phyloP scores from a whole-genome alignment of 2,113 vertebrate species.

The Sylvietta virens region DNA sequence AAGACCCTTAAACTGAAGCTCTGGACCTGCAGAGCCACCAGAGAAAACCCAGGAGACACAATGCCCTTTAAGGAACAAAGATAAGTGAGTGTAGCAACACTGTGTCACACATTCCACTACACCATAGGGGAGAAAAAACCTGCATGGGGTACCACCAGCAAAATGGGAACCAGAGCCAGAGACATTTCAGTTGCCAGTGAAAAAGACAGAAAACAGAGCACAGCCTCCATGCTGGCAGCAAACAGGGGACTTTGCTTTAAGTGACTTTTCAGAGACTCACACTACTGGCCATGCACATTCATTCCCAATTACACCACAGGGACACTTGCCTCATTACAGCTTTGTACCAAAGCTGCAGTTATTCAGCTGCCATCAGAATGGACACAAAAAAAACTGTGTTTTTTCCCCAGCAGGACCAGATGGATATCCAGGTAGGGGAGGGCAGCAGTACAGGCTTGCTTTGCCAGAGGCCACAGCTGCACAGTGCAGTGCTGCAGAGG shows the following conservation, averaged over 20 bases:
- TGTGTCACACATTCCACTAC: neutral
- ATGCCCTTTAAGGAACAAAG: neutral
- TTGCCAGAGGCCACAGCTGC: conserved; percentile 20
- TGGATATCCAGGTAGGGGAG: conserved; percentile 26
- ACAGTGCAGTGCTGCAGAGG: neutral
- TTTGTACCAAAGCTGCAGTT: conserved; percentile 34
- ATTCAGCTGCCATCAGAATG: neutral
- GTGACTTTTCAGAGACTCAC: conserved; percentile 20
- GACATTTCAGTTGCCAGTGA: neutral
- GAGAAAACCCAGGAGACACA: neutral
- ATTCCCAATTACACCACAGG: conserved; percentile 37
- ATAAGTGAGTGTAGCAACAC: neutral
- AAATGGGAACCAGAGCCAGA: neutral
- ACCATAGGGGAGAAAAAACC: neutral
- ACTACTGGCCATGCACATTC: neutral
- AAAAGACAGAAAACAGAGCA: neutral
- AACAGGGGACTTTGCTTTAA: neutral
- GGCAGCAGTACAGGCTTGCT: neutral
- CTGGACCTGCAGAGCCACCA: neutral
- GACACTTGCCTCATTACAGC: conserved; percentile 32
- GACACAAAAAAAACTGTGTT: neutral
- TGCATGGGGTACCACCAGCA: neutral
- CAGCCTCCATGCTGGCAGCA: neutral
- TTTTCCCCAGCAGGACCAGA: conserved; percentile 49
- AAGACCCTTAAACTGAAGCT: neutral